Evolutionary conservation across 2,888 invertebrate genomes (phyloP), one percentile per base, ranked within the genome.

Genomic region (Campopleginae sp.): DNA sequence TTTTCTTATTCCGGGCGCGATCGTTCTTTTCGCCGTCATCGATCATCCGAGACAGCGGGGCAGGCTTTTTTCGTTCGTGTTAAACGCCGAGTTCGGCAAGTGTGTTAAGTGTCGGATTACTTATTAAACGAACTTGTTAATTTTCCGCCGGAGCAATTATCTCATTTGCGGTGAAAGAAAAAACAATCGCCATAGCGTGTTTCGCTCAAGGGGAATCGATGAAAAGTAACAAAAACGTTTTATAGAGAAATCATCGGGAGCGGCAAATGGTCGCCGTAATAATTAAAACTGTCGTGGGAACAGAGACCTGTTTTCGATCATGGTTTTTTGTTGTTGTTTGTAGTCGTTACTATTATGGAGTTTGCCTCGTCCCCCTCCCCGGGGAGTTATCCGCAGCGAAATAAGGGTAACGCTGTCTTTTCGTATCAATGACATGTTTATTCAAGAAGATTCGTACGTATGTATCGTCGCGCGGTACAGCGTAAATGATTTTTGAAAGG

Each of bases 241-340:
- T 51, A 80, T 83, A 80, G 75, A 80, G 51, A 83, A 83, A 75
- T 80, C 33, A 70, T 82, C 58, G 61, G 65, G 33, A 31, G 27
- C 17, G 31, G 14, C 19, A 42, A 54, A n/a, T 27, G 23, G 31
- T 74, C 61, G 51, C 31, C 12, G 71, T 75, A 71, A 38, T 38
- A 65, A 76, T 80, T 46, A 17, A 77, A 80, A 44, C 58, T 77
- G 46, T 74, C 84, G 80, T 84, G 84, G 84, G 80, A 84, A 77
- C 33, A 17, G 27, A 63, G 61, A 84, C 23, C n/a, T 66, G 48
- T 80, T 66, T 72, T 77, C 58, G 5, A 38, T 61, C 42, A n/a
- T 14, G 46, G 51, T 54, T 23, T 33, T 58, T 27, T 48, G 19
- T 6, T 1, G 31, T 27, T 54, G 19, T 51, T 65, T 65, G 19